A percentile compares a stretch with the other conserved stretches of the same genome.
phyloP scores from a whole-genome alignment of 2,113 vertebrate species.

The Hippocampus mohnikei region DNA sequence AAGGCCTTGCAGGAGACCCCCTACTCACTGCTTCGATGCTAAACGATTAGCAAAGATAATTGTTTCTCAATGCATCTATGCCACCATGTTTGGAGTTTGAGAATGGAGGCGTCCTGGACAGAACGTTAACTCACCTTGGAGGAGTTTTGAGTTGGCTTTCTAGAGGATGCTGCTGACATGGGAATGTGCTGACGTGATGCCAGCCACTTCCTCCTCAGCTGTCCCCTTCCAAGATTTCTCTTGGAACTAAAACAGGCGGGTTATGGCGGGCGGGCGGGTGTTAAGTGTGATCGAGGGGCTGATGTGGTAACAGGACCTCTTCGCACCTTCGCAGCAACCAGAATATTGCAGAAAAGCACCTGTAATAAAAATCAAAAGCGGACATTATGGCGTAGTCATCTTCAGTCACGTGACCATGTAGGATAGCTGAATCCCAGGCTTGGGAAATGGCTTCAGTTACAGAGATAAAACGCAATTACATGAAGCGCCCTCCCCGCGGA shows the following conservation, averaged over 20 bases:
- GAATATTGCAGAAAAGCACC: neutral
- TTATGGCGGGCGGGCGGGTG: constrained; percentile 40
- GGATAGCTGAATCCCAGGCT: constrained; percentile 34
- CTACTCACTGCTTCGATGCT: neutral
- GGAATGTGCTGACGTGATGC: constrained; percentile 66
- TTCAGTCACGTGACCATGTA: neutral
- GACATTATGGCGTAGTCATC: neutral
- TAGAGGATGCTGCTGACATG: constrained; percentile 39
- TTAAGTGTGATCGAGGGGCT: constrained; percentile 14
- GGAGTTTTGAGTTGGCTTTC: constrained; percentile 45
- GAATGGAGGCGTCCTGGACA: neutral
- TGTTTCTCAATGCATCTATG: neutral
- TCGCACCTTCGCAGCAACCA: neutral
- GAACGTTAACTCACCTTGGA: constrained; percentile 42
- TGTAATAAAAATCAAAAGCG: neutral
- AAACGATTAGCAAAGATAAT: neutral
- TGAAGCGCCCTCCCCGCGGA: constrained; percentile 56
- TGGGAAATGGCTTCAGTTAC: constrained; percentile 67
- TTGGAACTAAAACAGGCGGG: constrained; percentile 64
- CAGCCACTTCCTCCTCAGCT: constrained; percentile 56
- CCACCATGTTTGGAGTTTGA: too few species aligned
- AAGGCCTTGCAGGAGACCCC: constrained; percentile 1
- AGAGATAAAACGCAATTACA: constrained; percentile 69
- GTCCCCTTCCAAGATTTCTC: constrained; percentile 65
- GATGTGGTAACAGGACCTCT: constrained; percentile 9